phyloP scores from a whole-genome alignment of 2,113 vertebrate genomes.

The Hylia prasina region DNA sequence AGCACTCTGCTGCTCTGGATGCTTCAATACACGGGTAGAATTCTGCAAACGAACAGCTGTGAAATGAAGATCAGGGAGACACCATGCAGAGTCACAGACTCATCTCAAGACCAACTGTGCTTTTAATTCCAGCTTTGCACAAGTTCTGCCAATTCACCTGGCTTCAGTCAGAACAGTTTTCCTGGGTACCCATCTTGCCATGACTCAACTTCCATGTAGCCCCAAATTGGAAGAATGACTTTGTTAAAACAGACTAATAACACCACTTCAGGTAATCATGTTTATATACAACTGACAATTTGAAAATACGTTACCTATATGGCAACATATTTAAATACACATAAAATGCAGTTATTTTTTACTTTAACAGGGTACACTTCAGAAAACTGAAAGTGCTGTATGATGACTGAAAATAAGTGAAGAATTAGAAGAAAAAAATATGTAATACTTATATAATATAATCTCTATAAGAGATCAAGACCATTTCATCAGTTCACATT shows the following conservation, averaged over 20 bases:
- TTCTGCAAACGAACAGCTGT: neutral
- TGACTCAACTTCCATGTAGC: neutral
- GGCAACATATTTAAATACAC: neutral
- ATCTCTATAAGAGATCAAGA: neutral
- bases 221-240: neutral
- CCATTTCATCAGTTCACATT: neutral
- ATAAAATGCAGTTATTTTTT: neutral
- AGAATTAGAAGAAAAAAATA: neutral
- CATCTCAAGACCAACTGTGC: neutral
- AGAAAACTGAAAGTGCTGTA: neutral
- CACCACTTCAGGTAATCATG: neutral
- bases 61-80: neutral
- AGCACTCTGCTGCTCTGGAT: neutral
- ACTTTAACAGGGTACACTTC: neutral
- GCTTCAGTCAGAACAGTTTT: neutral
- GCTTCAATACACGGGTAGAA: neutral
- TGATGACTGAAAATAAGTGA: neutral
- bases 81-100: neutral
- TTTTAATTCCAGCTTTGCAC: neutral
- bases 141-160: neutral
- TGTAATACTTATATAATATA: neutral
- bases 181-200: neutral
- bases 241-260: neutral
- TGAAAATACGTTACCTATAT: neutral
- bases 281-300: neutral